Conservation (phyloP, 2,888 invertebrate genomes). For the Metopia argyrocephala region DNA sequence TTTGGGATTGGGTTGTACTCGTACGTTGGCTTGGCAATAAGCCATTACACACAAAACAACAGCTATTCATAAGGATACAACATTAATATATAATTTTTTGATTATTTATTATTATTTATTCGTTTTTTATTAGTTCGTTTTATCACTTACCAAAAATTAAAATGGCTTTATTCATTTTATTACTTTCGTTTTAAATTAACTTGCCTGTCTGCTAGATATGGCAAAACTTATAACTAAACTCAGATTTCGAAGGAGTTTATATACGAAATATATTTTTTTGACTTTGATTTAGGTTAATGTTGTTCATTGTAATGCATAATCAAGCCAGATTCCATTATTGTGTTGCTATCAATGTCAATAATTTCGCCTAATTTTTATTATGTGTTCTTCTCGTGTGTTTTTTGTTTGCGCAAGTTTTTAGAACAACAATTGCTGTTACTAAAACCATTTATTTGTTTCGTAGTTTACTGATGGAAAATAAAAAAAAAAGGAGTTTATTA, state of each 20-base stretch:
- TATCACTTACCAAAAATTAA: conserved; percentile 31
- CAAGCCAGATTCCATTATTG: background rate
- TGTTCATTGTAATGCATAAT: too few species aligned
- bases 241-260: background rate
- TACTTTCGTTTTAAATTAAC: background rate
- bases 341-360: too few species aligned
- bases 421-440: too few species aligned
- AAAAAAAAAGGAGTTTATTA: too few species aligned
- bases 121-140: background rate
- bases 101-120: background rate
- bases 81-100: background rate
- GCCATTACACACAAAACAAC: background rate
- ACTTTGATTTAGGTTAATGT: background rate
- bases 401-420: too few species aligned
- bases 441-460: too few species aligned
- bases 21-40: background rate
- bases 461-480: too few species aligned
- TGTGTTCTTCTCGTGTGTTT: too few species aligned
- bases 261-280: conserved; percentile 7
- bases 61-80: background rate
- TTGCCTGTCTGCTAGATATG: background rate
- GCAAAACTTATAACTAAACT: conserved; percentile 1
- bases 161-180: conserved; percentile 44
- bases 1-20: background rate
- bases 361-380: too few species aligned